Evolutionary conservation across 2,888 invertebrate species (phyloP), one percentile per base, ranked within the genome.

Genomic region (Ophioninae sp.): DNA sequence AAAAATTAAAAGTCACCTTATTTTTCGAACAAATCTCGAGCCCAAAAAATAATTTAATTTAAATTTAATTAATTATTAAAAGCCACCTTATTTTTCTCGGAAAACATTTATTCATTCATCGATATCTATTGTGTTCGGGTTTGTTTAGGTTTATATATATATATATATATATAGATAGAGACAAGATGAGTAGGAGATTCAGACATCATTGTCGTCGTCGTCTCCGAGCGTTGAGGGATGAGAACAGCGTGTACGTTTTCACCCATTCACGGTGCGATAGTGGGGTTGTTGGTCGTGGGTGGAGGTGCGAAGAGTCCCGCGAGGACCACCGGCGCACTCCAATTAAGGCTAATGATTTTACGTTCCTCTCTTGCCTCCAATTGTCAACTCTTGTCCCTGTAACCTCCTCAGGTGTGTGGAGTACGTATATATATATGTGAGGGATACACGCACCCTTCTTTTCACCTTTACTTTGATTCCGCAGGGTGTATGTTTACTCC

Each of bases 301-400:
- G 80, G 64, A 50, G 62, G 69, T 62, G 70, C 70, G 56, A 78
- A 56, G 75, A 76, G 75, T 84, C 84, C 84, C 84, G 81, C 79
- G 84, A 84, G 83, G 56, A 81, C 77, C 74, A 74, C 81, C 86
- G 87, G 87, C 87, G 87, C 89, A 88, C 89, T 89, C 89, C 89
- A 89, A 89, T 89, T 89, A 89, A 88, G 89, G 89, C 89, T 89
- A 89, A 89, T 89, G 89, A 89, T 89, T 89, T 89, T 89, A 89
- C 89, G 89, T 89, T 87, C 86, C 87, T 79, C 81, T 81, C 81
- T 84, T 84, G 79, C 81, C 84, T 84, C 73, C 84, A 81, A 84
- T 84, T 84, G 81, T 84, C 84, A 65, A 82, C 81, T 84, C 81
- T 84, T 76, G 81, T 76, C 72, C 79, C 68, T 79, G 56, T 67